Base-by-base conservation (phyloP, 2,888 invertebrate genomes). In the Drosophila koepferae region DNA sequence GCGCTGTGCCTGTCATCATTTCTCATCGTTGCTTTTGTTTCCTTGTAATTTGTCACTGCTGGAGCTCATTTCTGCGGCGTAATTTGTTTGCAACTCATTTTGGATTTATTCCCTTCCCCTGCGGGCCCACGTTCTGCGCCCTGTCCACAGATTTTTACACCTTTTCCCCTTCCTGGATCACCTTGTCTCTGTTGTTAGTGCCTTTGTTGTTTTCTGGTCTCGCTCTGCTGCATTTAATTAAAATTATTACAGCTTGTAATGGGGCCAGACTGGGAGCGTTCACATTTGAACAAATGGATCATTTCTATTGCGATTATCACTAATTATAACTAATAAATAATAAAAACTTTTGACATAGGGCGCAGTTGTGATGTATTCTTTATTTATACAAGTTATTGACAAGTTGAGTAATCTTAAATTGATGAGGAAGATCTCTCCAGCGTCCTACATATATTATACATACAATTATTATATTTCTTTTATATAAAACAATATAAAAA, bases 31-130 rank as follows among this genome's bases (percentile, higher is more conserved):
- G 69, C 58, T 70, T 74, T 78, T 82, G 84, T 80, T 86, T 80
- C 76, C 77, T 83, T 81, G 82, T 90, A 91, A 91, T 91, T 91
- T 91, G 91, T 90, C 90, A 81, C 86, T 70, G 88, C 86, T 87
- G 89, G 87, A 89, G 86, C 80, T 79, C 88, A 79, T 80, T 86
- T 87, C 86, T 82, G 89, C 82, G 82, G 81, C 87, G 84, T 83
- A 85, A 91, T 90, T 88, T 88, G 80, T 90, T 91, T 82, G 80
- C 80, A 82, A 77, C 85, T 81, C 81, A 81, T 82, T 90, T 82
- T 53, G 78, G 64, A 79, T 75, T 83, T 73, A 61, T 73, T 72
- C 63, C 66, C 61, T 20, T 12, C 51, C 51, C 34, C 18, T 64
- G 63, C 56, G 43, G 46, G 48, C 51, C 63, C 43, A 18, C 54